phyloP scores from a whole-genome alignment of 2,113 vertebrate genomes.

The Rattus norvegicus region DNA sequence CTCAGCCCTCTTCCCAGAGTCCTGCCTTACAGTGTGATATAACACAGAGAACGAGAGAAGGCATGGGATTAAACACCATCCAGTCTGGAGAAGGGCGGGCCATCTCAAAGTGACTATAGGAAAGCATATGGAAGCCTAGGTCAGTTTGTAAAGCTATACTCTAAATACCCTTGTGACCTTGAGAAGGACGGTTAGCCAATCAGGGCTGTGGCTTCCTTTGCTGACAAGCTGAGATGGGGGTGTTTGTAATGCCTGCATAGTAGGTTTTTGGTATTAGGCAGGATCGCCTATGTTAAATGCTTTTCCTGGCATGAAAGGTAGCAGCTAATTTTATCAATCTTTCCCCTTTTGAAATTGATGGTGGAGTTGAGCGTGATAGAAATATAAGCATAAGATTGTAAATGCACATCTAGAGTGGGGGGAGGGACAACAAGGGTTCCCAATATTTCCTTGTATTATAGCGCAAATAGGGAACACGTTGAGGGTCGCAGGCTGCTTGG shows the following conservation, averaged over 20 bases:
- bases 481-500: neutral
- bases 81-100: neutral
- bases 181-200: neutral
- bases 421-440: neutral
- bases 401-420: neutral
- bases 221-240: neutral
- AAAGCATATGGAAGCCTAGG: neutral
- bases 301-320: neutral
- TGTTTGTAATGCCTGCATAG: neutral
- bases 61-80: neutral
- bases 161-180: neutral
- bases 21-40: neutral
- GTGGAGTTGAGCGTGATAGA: neutral
- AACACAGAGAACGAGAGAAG: neutral
- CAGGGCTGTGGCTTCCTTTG: neutral
- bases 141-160: neutral
- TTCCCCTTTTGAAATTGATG: neutral
- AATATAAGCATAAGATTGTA: neutral
- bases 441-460: neutral
- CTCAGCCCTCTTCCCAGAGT: neutral
- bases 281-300: neutral
- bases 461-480: neutral
- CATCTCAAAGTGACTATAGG: neutral
- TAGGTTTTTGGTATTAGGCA: neutral
- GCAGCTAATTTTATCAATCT: neutral